These are phyloP conservation scores for Dendropsophus ebraccatus DNA, from an alignment of 2,113 vertebrate species.

Conservation along the genomic window DNA sequence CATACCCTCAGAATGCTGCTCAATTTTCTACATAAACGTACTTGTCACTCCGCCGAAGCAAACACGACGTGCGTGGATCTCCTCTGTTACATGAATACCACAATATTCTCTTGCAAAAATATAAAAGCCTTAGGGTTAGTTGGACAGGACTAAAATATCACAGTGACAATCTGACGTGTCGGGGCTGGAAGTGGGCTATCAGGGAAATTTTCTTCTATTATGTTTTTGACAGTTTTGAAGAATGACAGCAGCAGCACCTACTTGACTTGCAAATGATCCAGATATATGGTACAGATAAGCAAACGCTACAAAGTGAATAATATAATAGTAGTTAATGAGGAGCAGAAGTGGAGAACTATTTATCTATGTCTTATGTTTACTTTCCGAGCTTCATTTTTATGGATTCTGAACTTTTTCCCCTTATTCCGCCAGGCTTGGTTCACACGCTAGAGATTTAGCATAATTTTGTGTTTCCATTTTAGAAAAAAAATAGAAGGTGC, in stretches of 20 bases:
- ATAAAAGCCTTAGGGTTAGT: neutral
- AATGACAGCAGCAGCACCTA: neutral
- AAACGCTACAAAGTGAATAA: neutral
- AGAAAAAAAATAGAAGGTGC: neutral
- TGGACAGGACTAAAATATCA: conserved; percentile 17
- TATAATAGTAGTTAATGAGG: neutral
- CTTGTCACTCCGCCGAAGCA: neutral
- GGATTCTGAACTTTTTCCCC: neutral
- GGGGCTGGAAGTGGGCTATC: neutral
- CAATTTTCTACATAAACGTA: neutral
- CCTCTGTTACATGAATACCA: neutral
- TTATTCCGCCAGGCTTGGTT: neutral
- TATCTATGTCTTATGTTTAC: neutral
- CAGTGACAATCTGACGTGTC: conserved; percentile 5
- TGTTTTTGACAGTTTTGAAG: conserved; percentile 16
- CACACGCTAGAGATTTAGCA: neutral
- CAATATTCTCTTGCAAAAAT: neutral
- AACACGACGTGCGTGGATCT: neutral
- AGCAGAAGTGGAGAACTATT: neutral
- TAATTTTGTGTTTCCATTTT: neutral
- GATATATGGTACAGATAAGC: neutral
- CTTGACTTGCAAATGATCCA: conserved; percentile 12
- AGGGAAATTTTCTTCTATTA: conserved; percentile 18
- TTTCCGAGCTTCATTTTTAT: neutral
- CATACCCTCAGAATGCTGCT: neutral